Base-by-base conservation (phyloP, 2,797 vertebrate genomes). In the Phataginus tetradactyla region DNA sequence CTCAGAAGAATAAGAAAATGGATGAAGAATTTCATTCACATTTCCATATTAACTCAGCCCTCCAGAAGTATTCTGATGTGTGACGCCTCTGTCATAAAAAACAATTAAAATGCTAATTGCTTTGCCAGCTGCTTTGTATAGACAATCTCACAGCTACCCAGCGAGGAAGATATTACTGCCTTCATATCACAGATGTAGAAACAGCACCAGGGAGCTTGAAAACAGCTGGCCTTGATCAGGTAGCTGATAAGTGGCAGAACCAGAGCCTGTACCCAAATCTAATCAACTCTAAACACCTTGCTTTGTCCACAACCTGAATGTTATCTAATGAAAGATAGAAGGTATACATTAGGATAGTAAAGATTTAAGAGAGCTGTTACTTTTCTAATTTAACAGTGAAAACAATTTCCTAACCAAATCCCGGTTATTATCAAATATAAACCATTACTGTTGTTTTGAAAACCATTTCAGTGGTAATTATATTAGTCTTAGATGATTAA, bases 401-500 rank as follows among this genome's bases (percentile, higher is more conserved):
- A 78, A 23, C 2, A 64, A 39, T 64, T 49, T 81, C 27, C 23
- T 63, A 80, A 61, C 0, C 1, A 92, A 86, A 91, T 77, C 18
- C 51, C 53, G 45, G 13, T 80, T 69, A 18, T 74, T 71, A 27
- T 78, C 85, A 71, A 92, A 66, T 0, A 11, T 5, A 80, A 84
- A 96, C 25, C 20, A 86, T 84, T 78, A 96, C 0, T 96, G 37
- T 91, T 97, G 78, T 93, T 97, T 96, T 97, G 32, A 95, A 95
- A 97, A 93, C 95, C 90, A 86, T 86, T 89, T 66, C 69, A 81
- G n/a, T 75, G 91, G 81, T 96, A 91, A 95, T 78, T 95, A 96
- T 95, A 96, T 97, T 84, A 96, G 49, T 93, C 96, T 89, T 92
- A 96, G 94, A 27, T 95, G 39, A 97, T 97, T 97, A 97, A 97